These are phyloP conservation scores for Gymnoscopelus braueri DNA, from an alignment of 2,797 vertebrate species.

Conservation along the genomic window DNA sequence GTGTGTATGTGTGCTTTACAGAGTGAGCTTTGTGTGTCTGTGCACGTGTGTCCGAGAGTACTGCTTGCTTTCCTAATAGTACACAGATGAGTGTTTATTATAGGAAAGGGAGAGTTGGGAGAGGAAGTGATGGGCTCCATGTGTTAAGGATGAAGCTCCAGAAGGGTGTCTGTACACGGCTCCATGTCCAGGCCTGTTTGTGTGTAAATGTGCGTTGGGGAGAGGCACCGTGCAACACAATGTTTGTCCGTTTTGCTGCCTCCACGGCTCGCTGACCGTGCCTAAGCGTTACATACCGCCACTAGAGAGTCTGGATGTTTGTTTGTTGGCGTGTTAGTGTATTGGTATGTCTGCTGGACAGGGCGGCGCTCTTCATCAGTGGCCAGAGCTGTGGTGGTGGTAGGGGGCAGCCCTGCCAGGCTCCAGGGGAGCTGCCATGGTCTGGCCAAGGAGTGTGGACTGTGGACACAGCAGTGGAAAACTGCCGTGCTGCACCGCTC, in stretches of 20 bases:
- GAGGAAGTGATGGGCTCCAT: slow-evolving; percentile 74
- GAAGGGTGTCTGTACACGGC: slow-evolving; percentile 28
- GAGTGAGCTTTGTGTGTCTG: not conserved
- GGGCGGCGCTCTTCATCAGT: slow-evolving; percentile 31
- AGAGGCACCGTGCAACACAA: not conserved
- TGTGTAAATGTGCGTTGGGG: not conserved
- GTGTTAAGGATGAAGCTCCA: slow-evolving; percentile 62
- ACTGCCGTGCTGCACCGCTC: slow-evolving; percentile 19
- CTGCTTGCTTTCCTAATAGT: slow-evolving; percentile 66
- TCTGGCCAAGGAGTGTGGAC: slow-evolving; percentile 10
- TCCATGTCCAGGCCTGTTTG: slow-evolving; percentile 31
- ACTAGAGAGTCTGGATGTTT: slow-evolving; percentile 15
- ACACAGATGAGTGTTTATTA: slow-evolving; percentile 78
- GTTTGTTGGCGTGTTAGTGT: slow-evolving; percentile 18
- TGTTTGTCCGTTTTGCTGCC: slow-evolving; percentile 16
- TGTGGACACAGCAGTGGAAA: slow-evolving; percentile 40
- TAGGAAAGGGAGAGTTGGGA: slow-evolving; percentile 67
- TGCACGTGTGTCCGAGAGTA: slow-evolving; percentile 38
- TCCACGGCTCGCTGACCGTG: slow-evolving; percentile 12
- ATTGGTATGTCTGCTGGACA: slow-evolving; percentile 23
- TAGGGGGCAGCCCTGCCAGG: slow-evolving; percentile 48
- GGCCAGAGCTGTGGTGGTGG: slow-evolving; percentile 8
- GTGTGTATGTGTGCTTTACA: slow-evolving; percentile 20
- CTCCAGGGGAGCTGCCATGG: slow-evolving; percentile 55
- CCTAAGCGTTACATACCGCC: slow-evolving; percentile 10